These are phyloP conservation scores for Tachina lurida DNA, from an alignment of 2,888 invertebrate species.

Conservation along the genomic window DNA sequence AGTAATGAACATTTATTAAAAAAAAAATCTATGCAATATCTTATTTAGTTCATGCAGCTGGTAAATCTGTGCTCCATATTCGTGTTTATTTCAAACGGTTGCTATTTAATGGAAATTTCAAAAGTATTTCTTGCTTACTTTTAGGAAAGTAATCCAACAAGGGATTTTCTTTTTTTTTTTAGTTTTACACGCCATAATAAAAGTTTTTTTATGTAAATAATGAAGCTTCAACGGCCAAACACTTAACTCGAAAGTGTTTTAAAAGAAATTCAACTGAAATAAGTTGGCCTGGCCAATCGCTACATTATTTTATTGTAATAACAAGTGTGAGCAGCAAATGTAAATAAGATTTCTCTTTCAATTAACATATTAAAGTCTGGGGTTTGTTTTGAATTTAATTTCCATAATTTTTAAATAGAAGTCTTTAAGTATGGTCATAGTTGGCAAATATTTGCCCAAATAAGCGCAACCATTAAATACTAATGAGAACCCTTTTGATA, in stretches of 20 bases:
- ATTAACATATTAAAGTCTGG: too few relatives aligned
- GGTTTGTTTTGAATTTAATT: too few relatives aligned
- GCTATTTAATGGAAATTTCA: slow-evolving; percentile 2
- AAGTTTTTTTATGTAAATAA: background rate
- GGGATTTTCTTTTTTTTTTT: slow-evolving; percentile 4
- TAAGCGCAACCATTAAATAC: too few relatives aligned
- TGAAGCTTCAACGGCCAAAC: background rate
- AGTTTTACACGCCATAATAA: slow-evolving; percentile 6
- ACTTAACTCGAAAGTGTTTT: too few relatives aligned
- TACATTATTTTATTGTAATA: too few relatives aligned
- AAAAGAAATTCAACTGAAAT: background rate
- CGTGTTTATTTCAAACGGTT: background rate
- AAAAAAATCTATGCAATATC: background rate
- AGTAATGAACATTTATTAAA: background rate
- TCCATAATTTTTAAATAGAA: too few relatives aligned
- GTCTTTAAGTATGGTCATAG: too few relatives aligned
- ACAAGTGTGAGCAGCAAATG: too few relatives aligned
- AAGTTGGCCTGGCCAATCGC: too few relatives aligned
- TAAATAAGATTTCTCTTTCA: too few relatives aligned
- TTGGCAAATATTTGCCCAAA: too few relatives aligned
- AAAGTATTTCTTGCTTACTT: slow-evolving; percentile 27
- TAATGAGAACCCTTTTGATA: too few relatives aligned
- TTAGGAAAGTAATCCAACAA: background rate
- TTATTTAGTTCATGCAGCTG: slow-evolving; percentile 6
- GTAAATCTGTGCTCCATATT: background rate